phyloP scores from a whole-genome alignment of 2,797 vertebrate genomes.

The Xerus rutilus region DNA sequence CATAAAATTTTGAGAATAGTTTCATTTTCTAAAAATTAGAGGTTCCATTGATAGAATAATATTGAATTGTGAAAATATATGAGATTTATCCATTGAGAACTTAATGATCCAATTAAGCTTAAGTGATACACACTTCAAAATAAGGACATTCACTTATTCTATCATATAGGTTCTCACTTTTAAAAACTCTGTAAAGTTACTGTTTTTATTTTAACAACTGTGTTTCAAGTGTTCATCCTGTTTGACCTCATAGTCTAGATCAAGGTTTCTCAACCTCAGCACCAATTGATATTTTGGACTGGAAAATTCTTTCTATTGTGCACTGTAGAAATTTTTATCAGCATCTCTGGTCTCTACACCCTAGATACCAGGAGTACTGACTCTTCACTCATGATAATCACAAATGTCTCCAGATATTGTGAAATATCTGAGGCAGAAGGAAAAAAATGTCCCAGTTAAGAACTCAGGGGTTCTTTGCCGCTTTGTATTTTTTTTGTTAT shows the following conservation, averaged over 20 bases:
- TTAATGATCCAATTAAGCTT: constrained; percentile 18
- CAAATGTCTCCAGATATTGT: background rate
- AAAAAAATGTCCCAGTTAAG: background rate
- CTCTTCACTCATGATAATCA: background rate
- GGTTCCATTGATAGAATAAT: background rate
- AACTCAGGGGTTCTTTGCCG: background rate
- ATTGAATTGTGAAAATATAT: constrained; percentile 17
- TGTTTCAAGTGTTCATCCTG: background rate
- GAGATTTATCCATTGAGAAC: background rate
- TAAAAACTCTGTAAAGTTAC: background rate
- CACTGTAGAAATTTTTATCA: background rate
- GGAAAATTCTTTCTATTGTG: background rate
- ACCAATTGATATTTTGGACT: background rate
- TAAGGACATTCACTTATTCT: background rate
- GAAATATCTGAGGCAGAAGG: background rate
- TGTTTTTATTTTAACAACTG: background rate
- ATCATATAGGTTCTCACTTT: background rate
- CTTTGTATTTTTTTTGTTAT: background rate
- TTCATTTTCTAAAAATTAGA: constrained; percentile 29
- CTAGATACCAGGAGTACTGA: background rate
- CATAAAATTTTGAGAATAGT: background rate
- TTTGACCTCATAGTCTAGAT: background rate
- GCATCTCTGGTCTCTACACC: background rate
- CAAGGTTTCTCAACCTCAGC: background rate
- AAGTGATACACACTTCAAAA: background rate